A percentile compares a stretch with the other conserved stretches of the same genome.
Conservation (phyloP, 92 coral and sea anemone species). For the Actinostola sp. region DNA sequence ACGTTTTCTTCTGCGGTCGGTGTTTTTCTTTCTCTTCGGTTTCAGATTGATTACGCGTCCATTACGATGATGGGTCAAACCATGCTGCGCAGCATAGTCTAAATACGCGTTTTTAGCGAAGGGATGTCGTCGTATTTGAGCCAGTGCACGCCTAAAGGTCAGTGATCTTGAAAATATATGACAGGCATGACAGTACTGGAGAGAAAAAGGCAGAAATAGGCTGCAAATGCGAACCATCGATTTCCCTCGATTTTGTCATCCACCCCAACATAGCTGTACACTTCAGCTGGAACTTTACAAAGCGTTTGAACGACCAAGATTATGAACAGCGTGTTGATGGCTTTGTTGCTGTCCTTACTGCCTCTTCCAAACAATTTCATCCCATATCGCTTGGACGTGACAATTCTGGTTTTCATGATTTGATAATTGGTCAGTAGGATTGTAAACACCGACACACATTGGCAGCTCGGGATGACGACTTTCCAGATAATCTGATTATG, state of each 20-base stretch:
- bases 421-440: constrained; percentile 20
- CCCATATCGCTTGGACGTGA: constrained; percentile 7
- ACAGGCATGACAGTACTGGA: no score
- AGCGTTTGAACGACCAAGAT: constrained; percentile 29
- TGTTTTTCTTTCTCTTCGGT: no score
- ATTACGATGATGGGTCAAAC: no score
- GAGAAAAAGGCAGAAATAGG: no score
- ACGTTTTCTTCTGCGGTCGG: no score
- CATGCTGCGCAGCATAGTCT: no score
- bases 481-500: constrained; percentile 41
- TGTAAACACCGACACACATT: background rate
- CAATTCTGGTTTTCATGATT: constrained; percentile 22
- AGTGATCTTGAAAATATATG: no score
- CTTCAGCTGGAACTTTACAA: constrained; percentile 28
- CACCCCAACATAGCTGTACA: constrained; percentile 32
- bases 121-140: no score
- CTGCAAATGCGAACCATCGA: no score
- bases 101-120: no score
- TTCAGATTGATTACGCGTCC: no score
- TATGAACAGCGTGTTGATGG: constrained; percentile 16
- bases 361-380: constrained; percentile 28
- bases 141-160: no score
- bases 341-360: constrained; percentile 21
- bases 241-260: constrained; percentile 26
- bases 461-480: constrained; percentile 27